Evolutionary conservation across 2,797 vertebrate genomes (phyloP).

Genomic region (Melanotaenia boesemani): DNA sequence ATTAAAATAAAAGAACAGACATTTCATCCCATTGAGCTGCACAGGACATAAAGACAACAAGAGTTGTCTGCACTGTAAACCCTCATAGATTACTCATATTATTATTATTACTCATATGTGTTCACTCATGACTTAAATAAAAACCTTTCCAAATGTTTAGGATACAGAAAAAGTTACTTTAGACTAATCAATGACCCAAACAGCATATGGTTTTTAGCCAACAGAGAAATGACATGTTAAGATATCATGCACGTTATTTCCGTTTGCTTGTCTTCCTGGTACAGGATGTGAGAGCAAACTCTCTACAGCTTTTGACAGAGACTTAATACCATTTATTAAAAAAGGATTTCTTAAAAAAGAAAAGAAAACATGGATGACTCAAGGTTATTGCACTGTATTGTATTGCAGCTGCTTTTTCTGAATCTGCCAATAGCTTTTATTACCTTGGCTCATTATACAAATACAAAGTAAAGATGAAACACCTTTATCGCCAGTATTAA

Average conservation of each 20-base stretch:
- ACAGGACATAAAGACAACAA: constrained; percentile 32
- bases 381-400: not conserved
- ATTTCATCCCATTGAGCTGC: constrained; percentile 35
- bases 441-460: constrained; percentile 31
- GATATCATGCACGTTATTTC: not conserved
- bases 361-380: constrained; percentile 1
- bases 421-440: constrained; percentile 43
- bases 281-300: not conserved
- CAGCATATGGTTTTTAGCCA: not conserved
- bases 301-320: not conserved
- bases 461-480: constrained; percentile 39
- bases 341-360: constrained; percentile 1
- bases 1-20: constrained; percentile 23
- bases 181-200: constrained; percentile 13
- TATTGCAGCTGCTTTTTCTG: not conserved
- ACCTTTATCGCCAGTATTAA: constrained; percentile 22
- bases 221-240: not conserved
- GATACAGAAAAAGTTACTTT: constrained; percentile 11
- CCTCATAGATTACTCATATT: constrained; percentile 19
- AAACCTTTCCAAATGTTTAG: constrained; percentile 11
- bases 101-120: constrained; percentile 4
- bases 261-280: not conserved
- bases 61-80: not conserved
- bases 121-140: constrained; percentile 30
- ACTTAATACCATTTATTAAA: constrained; percentile 10